Evolutionary conservation across 1,140 invertebrate species (phyloP).

Genomic region (Diorhabda elongata): DNA sequence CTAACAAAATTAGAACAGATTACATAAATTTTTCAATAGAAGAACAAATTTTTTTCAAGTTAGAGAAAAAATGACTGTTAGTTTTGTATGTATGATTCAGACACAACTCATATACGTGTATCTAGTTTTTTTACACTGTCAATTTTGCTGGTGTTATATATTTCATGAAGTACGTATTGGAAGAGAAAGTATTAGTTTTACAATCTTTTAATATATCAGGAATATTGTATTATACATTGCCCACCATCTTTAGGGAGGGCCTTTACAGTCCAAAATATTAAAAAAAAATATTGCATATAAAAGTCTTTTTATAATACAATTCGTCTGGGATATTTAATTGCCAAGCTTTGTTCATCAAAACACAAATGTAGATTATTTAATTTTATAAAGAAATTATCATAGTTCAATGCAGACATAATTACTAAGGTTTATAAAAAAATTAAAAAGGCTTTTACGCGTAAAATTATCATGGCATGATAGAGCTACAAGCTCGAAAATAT

Average conservation of each 20-base stretch:
- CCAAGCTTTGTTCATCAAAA: too few relatives aligned
- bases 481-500: slow-evolving; percentile 29
- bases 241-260: background rate
- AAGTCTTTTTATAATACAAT: background rate
- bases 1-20: too few relatives aligned
- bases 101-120: slow-evolving; percentile 24
- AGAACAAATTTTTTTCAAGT: too few relatives aligned
- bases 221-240: slow-evolving; percentile 34
- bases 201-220: slow-evolving; percentile 35
- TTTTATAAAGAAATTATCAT: too few relatives aligned
- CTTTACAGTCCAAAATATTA: background rate
- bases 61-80: background rate
- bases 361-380: too few relatives aligned
- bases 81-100: background rate
- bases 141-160: slow-evolving; percentile 43
- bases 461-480: slow-evolving; percentile 26
- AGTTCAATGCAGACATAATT: too few relatives aligned
- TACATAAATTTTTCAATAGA: too few relatives aligned
- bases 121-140: slow-evolving; percentile 42
- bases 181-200: slow-evolving; percentile 33
- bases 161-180: slow-evolving; percentile 28
- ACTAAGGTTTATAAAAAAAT: background rate
- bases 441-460: slow-evolving; percentile 13
- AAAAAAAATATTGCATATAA: background rate
- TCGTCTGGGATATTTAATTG: too few relatives aligned